phyloP scores from a whole-genome alignment of 2,113 vertebrate genomes.

The Ophiodon elongatus region DNA sequence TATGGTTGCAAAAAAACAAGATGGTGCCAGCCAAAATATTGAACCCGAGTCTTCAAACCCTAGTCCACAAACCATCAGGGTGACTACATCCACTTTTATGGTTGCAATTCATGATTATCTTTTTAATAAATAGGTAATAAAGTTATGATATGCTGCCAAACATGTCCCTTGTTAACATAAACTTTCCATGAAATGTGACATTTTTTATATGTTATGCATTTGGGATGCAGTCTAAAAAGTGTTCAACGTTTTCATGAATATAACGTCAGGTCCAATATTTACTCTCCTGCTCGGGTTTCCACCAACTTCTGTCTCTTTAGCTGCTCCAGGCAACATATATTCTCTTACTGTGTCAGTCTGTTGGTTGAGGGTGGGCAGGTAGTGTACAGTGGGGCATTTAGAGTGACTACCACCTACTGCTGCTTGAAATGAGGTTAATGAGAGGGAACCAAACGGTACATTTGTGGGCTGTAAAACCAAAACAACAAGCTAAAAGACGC shows the following conservation, averaged over 20 bases:
- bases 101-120: too few species aligned
- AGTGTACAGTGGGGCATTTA: neutral
- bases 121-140: too few species aligned
- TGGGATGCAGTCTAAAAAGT: neutral
- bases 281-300: neutral
- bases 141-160: too few species aligned
- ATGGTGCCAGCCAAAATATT: too few species aligned
- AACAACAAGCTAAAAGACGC: neutral
- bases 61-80: too few species aligned
- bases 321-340: neutral
- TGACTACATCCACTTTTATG: too few species aligned
- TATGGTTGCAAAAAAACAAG: too few species aligned
- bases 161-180: too few species aligned
- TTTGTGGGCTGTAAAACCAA: slow-evolving; percentile 1
- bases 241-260: neutral
- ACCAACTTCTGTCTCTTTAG: neutral
- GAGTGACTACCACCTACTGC: neutral
- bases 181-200: neutral
- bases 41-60: too few species aligned
- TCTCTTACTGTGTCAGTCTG: neutral
- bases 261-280: neutral
- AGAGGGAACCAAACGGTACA: neutral
- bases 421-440: neutral
- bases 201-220: neutral
- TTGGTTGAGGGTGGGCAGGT: neutral